phyloP scores from a whole-genome alignment of 2,797 vertebrate species.

The Tolypeutes matacus region DNA sequence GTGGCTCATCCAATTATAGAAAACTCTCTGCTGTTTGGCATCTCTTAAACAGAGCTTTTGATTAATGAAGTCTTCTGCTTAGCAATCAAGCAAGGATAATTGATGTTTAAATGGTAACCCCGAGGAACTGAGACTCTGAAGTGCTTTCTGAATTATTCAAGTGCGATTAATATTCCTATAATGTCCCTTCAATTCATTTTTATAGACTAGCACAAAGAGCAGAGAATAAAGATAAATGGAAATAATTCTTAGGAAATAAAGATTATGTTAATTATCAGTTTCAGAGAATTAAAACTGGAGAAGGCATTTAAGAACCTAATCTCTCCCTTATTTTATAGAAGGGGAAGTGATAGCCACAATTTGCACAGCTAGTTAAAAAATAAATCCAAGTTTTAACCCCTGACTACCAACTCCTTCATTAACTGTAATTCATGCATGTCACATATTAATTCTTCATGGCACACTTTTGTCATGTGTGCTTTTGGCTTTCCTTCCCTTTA shows the following conservation, averaged over 20 bases:
- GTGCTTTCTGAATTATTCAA: conserved; percentile 63
- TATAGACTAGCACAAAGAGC: conserved; percentile 14
- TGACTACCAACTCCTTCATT: background rate
- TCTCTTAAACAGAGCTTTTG: conserved; percentile 54
- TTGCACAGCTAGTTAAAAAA: background rate
- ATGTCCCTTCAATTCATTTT: conserved; percentile 47
- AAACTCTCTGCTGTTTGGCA: conserved; percentile 22
- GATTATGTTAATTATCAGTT: background rate
- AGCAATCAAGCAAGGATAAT: conserved; percentile 63
- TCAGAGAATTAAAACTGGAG: background rate
- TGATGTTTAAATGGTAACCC: conserved; percentile 74
- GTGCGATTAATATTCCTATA: conserved; percentile 68
- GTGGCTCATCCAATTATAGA: conserved; percentile 52
- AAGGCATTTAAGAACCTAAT: background rate
- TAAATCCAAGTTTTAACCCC: background rate
- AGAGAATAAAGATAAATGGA: conserved; percentile 42
- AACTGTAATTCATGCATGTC: background rate
- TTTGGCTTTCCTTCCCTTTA: background rate
- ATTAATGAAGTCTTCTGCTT: conserved; percentile 66
- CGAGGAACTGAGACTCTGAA: conserved; percentile 39
- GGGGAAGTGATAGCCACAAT: background rate
- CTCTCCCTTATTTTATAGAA: background rate
- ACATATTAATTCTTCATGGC: background rate
- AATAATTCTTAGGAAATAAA: conserved; percentile 50
- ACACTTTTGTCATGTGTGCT: background rate